Evolutionary conservation across 2,888 invertebrate genomes (phyloP), one percentile per base, ranked within the genome.

Genomic region (Abrostola tripartita): DNA sequence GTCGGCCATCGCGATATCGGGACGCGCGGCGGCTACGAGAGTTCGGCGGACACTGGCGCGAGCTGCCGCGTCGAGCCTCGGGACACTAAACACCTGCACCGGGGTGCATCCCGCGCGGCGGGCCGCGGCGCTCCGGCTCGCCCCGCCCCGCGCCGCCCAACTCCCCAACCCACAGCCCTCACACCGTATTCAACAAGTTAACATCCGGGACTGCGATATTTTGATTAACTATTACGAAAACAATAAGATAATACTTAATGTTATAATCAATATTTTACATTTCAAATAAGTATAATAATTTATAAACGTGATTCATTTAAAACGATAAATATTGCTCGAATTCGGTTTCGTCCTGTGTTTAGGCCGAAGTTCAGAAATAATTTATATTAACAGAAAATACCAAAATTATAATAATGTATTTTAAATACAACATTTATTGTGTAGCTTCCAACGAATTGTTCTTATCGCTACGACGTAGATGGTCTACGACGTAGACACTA

Each of bases 131-230:
- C 42, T 52, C 37, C 35, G 5, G 5, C 41, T 11, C 10, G 10
- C 51, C 12, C 42, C 55, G 61, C 73, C 61, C 52, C 9, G 53
- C 14, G 9, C 52, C 41, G 68, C 61, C 60, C 38, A 44, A 55
- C 38, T 12, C 51, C 51, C 37, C 35, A 12, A 7, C 12, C 4
- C 5, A 12, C 14, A 14, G 12, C 51, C 51, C 37, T 8, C 12
- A 37, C 37, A 11, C 11, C 12, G 12, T 37, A 51, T 51, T 51
- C 37, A 51, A 51, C 51, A 51, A 51, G 51, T 51, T 12, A 51
- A 12, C 7, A 37, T 12, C n/a, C n/a, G 12, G n/a, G 14, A 7
- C 12, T 44, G 2, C 7, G 12, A 12, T 44, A 8, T 14, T 8
- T 14, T 14, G 14, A 44, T 44, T 7, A 8, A 8, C n/a, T 41